These are phyloP conservation scores for Oncorhynchus nerka DNA, from an alignment of 2,113 vertebrate genomes.

Conservation along the genomic window DNA sequence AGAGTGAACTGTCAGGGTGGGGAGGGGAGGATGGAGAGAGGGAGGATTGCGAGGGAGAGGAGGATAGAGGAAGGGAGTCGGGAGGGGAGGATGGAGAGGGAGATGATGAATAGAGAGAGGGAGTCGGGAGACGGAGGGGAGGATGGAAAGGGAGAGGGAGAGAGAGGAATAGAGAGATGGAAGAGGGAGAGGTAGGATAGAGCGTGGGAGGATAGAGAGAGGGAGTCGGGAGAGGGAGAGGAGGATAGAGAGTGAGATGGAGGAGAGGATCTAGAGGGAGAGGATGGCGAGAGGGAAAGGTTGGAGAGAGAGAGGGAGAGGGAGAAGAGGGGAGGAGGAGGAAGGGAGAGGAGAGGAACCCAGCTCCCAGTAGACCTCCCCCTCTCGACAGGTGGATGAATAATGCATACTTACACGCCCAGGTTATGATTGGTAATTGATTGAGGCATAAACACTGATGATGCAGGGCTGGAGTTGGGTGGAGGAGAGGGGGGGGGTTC, in stretches of 20 bases:
- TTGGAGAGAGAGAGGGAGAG: too few relatives aligned
- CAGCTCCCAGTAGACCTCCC: too few relatives aligned
- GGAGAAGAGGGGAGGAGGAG: not conserved
- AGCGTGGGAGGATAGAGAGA: not conserved
- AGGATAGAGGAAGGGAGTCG: not conserved
- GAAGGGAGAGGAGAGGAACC: not conserved
- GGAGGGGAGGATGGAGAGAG: not conserved
- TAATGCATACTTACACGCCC: not conserved
- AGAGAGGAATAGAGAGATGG: not conserved
- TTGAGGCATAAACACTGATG: not conserved
- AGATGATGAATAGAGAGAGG: not conserved
- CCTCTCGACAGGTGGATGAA: not conserved
- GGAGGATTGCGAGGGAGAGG: not conserved
- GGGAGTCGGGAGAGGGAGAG: too few relatives aligned
- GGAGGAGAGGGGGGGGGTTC: not conserved
- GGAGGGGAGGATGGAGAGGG: not conserved
- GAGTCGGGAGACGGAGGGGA: not conserved
- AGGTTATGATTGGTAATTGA: not conserved
- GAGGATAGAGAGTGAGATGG: too few relatives aligned
- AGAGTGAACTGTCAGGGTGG: not conserved
- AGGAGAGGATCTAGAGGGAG: not conserved
- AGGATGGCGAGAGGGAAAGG: not conserved
- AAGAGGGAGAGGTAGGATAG: too few relatives aligned
- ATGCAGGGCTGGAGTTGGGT: not conserved
- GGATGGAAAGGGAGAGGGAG: not conserved